These are phyloP conservation scores for Trimorus sp. DNA, from an alignment of 2,888 invertebrate species.

Conservation along the genomic window DNA sequence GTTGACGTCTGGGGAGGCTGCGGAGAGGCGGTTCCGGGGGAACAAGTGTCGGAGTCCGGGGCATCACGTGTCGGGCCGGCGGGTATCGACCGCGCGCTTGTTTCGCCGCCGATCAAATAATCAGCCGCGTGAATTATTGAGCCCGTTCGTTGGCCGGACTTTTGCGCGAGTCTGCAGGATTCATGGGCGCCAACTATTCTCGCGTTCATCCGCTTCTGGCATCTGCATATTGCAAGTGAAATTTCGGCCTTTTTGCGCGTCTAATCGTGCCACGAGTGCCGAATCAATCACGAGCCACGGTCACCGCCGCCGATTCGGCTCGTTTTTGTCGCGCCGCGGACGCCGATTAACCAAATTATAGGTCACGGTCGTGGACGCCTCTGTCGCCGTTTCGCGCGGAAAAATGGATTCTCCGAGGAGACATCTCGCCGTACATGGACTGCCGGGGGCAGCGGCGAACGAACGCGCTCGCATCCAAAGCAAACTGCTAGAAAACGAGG, in stretches of 20 bases:
- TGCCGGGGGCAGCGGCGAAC: conserved; percentile 16
- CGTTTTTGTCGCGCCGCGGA: not conserved
- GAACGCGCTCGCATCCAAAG: conserved; percentile 53
- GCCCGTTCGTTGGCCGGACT: not conserved
- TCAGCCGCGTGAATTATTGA: conserved; percentile 8
- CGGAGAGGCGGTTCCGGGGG: no score
- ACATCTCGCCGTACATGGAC: conserved; percentile 35
- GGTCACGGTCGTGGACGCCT: conserved; percentile 21
- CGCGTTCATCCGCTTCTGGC: not conserved
- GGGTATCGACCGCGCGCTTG: not conserved
- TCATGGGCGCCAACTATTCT: conserved; percentile 15
- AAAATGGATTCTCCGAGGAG: conserved; percentile 42
- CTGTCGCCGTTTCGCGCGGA: conserved; percentile 18
- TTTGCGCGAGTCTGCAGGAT: conserved; percentile 20
- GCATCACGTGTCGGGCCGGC: no score
- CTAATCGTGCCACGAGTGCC: not conserved
- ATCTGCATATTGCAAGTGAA: conserved; percentile 35
- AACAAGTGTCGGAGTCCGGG: no score
- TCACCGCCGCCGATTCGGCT: not conserved
- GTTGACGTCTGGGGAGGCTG: no score
- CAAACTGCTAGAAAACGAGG: conserved; percentile 68
- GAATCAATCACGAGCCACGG: no score
- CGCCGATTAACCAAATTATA: conserved; percentile 48
- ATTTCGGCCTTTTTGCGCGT: not conserved
- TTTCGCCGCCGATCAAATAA: not conserved